These are phyloP conservation scores for Amaurobius ferox DNA, from an alignment of 2,888 invertebrate genomes.

Conservation along the genomic window DNA sequence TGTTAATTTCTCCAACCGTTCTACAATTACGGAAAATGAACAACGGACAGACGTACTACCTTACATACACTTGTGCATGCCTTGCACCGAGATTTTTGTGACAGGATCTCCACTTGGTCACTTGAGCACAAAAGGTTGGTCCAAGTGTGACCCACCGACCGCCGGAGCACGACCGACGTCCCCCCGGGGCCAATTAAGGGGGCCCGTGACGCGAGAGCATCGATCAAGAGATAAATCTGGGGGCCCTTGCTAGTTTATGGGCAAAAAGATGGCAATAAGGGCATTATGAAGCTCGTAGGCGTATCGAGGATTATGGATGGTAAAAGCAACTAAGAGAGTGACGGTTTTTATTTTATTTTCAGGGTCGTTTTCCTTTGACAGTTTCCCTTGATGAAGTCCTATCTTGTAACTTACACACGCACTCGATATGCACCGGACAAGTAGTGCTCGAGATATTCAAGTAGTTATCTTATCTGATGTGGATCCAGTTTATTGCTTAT, in stretches of 20 bases:
- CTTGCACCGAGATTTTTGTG: not conserved
- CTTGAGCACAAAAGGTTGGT: conserved; percentile 65
- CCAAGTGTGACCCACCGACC: conserved; percentile 52
- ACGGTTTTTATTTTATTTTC: not conserved
- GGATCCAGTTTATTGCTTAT: too few species aligned
- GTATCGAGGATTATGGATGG: conserved; percentile 8
- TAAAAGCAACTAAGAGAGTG: not conserved
- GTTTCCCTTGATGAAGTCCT: not conserved
- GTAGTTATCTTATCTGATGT: too few species aligned
- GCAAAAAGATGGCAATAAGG: not conserved
- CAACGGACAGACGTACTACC: not conserved
- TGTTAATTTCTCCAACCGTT: conserved; percentile 7
- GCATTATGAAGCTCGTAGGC: not conserved
- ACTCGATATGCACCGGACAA: not conserved
- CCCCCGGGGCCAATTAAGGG: conserved; percentile 44
- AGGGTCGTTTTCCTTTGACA: not conserved
- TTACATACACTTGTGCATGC: not conserved
- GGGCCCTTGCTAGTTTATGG: not conserved
- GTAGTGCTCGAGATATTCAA: too few species aligned
- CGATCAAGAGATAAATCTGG: not conserved
- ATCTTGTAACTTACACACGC: not conserved
- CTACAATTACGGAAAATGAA: not conserved
- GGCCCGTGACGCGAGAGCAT: not conserved
- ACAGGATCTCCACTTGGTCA: conserved; percentile 68
- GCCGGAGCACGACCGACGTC: conserved; percentile 36